Evolutionary conservation across 2,113 vertebrate species (phyloP).

Genomic region (Xiphophorus couchianus): DNA sequence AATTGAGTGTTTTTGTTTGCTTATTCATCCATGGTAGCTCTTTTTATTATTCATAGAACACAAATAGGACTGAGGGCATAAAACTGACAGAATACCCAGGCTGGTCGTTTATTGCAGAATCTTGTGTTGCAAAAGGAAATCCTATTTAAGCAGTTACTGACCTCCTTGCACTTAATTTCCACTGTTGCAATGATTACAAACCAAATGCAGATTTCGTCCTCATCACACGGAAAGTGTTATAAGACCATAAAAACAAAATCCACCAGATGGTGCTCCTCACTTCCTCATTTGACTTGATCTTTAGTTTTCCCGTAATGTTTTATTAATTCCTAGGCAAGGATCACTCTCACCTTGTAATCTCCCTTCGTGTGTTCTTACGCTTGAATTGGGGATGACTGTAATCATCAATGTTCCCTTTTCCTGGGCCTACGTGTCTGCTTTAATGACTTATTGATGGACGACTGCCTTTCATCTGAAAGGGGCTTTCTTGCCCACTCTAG

Average conservation of each 20-base stretch:
- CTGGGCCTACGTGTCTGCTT: constrained; percentile 51
- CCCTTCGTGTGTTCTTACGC: constrained; percentile 5
- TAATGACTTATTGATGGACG: constrained; percentile 77
- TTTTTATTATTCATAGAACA: constrained; percentile 38
- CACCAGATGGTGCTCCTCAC: constrained; percentile 71
- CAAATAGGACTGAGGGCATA: constrained; percentile 31
- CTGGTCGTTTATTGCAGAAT: constrained; percentile 55
- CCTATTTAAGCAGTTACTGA: constrained; percentile 54
- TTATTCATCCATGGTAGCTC: constrained; percentile 27
- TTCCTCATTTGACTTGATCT: constrained; percentile 37
- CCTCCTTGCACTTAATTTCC: constrained; percentile 14
- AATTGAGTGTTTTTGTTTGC: constrained; percentile 35
- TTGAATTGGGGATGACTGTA: constrained; percentile 27
- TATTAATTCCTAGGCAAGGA: constrained; percentile 40
- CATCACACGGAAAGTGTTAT: constrained; percentile 9
- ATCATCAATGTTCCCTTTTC: constrained; percentile 47
- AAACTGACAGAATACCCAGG: constrained; percentile 32
- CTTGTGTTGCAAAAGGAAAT: constrained; percentile 53
- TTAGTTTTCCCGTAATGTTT: constrained; percentile 36
- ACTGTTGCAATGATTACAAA: constrained; percentile 34
- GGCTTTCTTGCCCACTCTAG: constrained; percentile 60
- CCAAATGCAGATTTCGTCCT: constrained; percentile 5
- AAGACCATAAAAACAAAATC: constrained; percentile 37
- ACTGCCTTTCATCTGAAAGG: constrained; percentile 72
- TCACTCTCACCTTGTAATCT: constrained; percentile 32